Conservation (phyloP, 2,113 vertebrate species). For the Bubo bubo region DNA sequence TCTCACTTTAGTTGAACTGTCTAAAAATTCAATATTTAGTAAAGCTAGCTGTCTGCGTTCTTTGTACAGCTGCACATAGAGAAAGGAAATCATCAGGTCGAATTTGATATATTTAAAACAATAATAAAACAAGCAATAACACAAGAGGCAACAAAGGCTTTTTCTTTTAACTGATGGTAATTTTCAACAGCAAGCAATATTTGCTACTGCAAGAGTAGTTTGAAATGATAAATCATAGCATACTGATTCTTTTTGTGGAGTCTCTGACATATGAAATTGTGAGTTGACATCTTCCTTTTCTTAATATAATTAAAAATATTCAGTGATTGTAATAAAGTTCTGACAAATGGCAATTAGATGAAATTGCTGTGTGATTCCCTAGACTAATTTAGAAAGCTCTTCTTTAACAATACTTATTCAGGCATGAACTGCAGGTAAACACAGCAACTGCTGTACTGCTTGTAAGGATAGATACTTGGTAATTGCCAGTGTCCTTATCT, state of each 20-base stretch:
- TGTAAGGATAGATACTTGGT: background rate
- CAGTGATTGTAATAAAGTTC: constrained; percentile 21
- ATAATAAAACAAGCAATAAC: background rate
- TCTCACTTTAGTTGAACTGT: background rate
- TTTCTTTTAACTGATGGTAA: background rate
- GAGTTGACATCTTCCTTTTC: constrained; percentile 26
- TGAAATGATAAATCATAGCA: background rate
- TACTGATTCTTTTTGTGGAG: background rate
- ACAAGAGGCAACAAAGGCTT: background rate
- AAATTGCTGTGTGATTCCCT: constrained; percentile 46
- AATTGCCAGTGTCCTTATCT: background rate
- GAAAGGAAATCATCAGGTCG: background rate
- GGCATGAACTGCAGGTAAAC: background rate
- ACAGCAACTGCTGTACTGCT: background rate
- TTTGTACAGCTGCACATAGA: background rate
- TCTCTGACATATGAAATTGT: background rate
- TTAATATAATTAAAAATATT: constrained; percentile 53
- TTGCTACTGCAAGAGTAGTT: rapidly evolving
- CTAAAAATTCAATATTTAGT: background rate
- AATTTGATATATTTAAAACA: background rate
- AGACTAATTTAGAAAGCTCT: constrained; percentile 47
- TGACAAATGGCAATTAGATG: constrained; percentile 47
- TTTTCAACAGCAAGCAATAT: background rate
- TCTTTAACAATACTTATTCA: constrained; percentile 14
- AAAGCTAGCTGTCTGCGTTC: background rate